Percentiles rank a stretch among this genome's conserved stretches.
Conservation (phyloP, 2,888 invertebrate genomes). For the Blera fallax region DNA sequence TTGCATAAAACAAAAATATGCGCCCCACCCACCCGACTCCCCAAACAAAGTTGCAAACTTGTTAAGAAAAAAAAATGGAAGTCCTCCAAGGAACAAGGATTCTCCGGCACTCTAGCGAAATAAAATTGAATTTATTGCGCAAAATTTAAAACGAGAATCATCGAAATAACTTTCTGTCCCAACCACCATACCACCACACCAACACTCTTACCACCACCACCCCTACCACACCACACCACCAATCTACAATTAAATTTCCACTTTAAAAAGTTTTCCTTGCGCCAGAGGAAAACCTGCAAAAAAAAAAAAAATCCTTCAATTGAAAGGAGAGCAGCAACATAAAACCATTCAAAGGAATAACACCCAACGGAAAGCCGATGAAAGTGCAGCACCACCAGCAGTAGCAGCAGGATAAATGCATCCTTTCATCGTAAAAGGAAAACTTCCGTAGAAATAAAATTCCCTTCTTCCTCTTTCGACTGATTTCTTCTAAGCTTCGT, state of each 20-base stretch:
- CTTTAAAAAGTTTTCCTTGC: constrained; percentile 27
- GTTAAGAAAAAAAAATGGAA: not conserved
- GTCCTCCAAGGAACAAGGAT: not conserved
- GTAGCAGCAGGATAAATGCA: not conserved
- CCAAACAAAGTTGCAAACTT: not conserved
- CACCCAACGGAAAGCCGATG: not conserved
- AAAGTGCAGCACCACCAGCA: not conserved
- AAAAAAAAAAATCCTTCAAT: not conserved
- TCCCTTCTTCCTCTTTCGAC: not conserved
- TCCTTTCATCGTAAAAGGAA: not conserved
- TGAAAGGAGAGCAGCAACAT: not conserved
- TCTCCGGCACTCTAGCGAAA: not conserved
- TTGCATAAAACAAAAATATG: too few relatives aligned
- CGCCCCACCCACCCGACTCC: too few relatives aligned
- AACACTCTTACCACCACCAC: not conserved
- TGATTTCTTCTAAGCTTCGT: constrained; percentile 17
- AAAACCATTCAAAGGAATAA: constrained; percentile 29
- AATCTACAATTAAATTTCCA: constrained; percentile 44
- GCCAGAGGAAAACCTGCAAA: not conserved
- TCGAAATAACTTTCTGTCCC: not conserved
- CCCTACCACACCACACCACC: not conserved
- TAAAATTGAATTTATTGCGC: constrained; percentile 24
- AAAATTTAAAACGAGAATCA: not conserved
- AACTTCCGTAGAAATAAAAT: not conserved
- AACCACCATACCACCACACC: not conserved